These are phyloP conservation scores for Argya squamiceps DNA, from an alignment of 2,797 vertebrate genomes.

Conservation along the genomic window DNA sequence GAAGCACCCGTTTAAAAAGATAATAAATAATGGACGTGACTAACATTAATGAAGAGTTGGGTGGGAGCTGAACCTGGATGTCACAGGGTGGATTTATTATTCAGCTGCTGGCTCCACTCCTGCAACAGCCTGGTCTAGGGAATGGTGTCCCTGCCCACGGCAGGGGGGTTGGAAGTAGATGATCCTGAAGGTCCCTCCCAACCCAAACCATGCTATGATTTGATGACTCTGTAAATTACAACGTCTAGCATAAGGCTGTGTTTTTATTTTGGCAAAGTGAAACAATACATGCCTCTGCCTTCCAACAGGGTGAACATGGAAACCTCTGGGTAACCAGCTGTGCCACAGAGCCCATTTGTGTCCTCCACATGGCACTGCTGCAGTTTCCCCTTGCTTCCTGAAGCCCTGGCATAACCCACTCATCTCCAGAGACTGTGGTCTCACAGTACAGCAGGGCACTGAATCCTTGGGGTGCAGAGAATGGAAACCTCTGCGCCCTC, in stretches of 20 bases:
- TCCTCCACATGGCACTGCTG: not conserved
- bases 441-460: not conserved
- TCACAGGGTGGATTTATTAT: not conserved
- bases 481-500: not conserved
- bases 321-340: not conserved
- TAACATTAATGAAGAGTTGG: not conserved
- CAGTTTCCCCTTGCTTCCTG: not conserved
- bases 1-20: not conserved
- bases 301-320: not conserved
- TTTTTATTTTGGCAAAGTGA: not conserved
- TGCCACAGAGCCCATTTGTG: not conserved
- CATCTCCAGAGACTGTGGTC: not conserved
- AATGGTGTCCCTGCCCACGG: not conserved
- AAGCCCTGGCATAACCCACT: not conserved
- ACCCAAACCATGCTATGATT: not conserved
- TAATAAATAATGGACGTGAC: not conserved
- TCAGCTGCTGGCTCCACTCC: not conserved
- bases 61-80: not conserved
- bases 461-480: not conserved
- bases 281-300: not conserved
- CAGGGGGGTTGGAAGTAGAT: not conserved
- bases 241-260: not conserved
- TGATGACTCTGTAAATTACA: not conserved
- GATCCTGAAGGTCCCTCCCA: not conserved
- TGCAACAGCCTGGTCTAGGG: not conserved